phyloP scores from a whole-genome alignment of 2,113 vertebrate genomes.

The Cettia cetti region DNA sequence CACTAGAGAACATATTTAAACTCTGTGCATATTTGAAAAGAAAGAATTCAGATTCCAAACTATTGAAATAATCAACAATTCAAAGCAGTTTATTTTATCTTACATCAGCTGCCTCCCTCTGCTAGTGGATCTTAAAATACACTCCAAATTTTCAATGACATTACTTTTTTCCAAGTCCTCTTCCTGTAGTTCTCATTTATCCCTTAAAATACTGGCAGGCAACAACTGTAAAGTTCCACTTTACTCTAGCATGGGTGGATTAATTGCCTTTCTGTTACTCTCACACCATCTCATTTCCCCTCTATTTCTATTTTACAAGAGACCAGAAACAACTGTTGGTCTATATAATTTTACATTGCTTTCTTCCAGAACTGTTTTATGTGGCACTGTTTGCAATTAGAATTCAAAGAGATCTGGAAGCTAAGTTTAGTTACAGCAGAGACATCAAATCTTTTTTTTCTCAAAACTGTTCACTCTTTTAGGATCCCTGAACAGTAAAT shows the following conservation, averaged over 20 bases:
- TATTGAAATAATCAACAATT: slow-evolving; percentile 4
- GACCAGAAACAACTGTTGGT: background rate
- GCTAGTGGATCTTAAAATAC: background rate
- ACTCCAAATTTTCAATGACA: background rate
- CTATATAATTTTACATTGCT: background rate
- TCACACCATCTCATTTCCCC: background rate
- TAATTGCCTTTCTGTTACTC: background rate
- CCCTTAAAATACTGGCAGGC: background rate
- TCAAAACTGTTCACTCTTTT: background rate
- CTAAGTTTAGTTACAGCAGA: background rate
- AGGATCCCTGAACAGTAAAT: background rate
- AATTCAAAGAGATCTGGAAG: background rate
- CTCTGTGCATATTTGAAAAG: background rate
- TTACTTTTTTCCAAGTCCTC: background rate
- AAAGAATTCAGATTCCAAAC: slow-evolving; percentile 38
- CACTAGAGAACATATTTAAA: background rate
- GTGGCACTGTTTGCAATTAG: background rate
- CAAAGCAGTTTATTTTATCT: slow-evolving; percentile 25
- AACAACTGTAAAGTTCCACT: background rate
- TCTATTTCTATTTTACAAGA: background rate
- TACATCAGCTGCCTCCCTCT: background rate
- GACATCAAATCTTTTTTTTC: background rate
- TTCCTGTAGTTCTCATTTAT: background rate
- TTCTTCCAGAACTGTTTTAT: background rate
- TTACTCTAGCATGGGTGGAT: background rate